Conservation (phyloP, 2,797 vertebrate genomes). For the Erethizon dorsatum region DNA sequence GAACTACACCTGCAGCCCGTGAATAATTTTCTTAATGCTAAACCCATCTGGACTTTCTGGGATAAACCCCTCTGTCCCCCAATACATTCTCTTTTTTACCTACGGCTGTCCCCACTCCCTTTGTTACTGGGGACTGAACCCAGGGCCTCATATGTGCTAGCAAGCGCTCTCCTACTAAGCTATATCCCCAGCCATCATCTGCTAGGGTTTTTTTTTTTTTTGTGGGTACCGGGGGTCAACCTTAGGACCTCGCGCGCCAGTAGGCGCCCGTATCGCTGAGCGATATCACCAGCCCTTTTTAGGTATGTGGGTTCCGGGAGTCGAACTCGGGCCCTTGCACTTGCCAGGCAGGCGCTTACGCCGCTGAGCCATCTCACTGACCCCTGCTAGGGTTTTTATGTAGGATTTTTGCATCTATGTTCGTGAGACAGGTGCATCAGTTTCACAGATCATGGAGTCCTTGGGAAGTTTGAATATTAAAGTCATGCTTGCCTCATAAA, state of each 20-base stretch:
- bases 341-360: too few species aligned
- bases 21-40: slow-evolving; percentile 35
- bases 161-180: background rate
- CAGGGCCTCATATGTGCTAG: background rate
- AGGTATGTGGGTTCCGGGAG: too few species aligned
- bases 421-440: background rate
- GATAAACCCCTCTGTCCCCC: background rate
- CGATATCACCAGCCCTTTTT: too few species aligned
- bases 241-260: too few species aligned
- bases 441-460: background rate
- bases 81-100: background rate
- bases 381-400: background rate
- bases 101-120: background rate
- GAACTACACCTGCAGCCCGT: background rate
- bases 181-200: background rate
- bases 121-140: background rate
- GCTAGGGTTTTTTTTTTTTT: background rate
- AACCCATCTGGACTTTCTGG: background rate
- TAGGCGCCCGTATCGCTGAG: too few species aligned
- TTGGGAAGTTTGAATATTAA: background rate
- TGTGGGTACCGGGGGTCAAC: too few species aligned
- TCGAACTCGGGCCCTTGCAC: too few species aligned
- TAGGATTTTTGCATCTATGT: background rate
- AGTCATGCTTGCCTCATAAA: background rate
- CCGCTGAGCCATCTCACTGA: too few species aligned